Percentiles rank a stretch among this genome's conserved stretches.
Evolutionary conservation across 2,113 vertebrate genomes (phyloP).

Genomic region (Manacus vitellinus): DNA sequence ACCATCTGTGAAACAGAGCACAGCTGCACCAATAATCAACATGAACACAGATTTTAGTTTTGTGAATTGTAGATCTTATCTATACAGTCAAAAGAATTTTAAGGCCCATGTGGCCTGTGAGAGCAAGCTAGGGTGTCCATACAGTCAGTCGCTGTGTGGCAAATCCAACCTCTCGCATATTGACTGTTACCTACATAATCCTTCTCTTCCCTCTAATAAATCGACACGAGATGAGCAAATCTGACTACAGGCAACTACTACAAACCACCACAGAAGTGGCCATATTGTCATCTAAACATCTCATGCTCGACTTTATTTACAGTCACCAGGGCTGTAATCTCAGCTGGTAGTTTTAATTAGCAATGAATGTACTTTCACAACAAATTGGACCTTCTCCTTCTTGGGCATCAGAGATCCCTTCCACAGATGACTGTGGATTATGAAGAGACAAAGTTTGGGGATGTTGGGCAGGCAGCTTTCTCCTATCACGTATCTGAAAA

Average conservation of each 20-base stretch:
- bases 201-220: neutral
- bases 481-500: slow-evolving; percentile 23
- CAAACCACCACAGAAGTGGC: neutral
- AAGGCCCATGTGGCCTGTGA: neutral
- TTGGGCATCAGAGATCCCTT: slow-evolving; percentile 17
- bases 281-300: slow-evolving; percentile 36
- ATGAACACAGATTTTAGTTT: neutral
- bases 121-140: neutral
- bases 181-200: neutral
- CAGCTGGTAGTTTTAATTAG: slow-evolving; percentile 48
- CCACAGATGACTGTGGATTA: slow-evolving; percentile 26
- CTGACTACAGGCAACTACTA: neutral
- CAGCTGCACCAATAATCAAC: neutral
- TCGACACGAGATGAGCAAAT: slow-evolving; percentile 19
- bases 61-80: neutral
- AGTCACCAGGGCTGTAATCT: slow-evolving; percentile 27
- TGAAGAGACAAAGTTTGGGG: slow-evolving; percentile 20
- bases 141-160: neutral
- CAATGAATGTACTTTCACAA: slow-evolving; percentile 36
- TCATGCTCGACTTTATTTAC: slow-evolving; percentile 32
- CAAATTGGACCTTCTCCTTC: slow-evolving; percentile 41
- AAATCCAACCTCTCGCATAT: neutral
- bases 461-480: neutral
- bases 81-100: neutral
- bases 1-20: neutral